phyloP scores from a whole-genome alignment of 2,113 vertebrate genomes.

The Paradoxurus hermaphroditus region DNA sequence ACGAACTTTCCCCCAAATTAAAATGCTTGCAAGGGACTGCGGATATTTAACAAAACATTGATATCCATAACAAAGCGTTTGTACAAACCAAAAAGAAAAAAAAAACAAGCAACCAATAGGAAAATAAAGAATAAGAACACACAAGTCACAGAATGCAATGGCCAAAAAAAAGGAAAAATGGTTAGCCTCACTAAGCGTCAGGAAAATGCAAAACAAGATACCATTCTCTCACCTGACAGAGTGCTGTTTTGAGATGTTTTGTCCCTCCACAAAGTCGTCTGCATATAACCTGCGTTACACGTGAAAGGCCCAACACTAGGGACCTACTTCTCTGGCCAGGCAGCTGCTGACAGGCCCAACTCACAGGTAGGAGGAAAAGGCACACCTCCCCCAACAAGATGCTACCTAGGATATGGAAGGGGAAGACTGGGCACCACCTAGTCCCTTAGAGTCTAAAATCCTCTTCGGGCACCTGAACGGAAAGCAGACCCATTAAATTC shows the following conservation, averaged over 20 bases:
- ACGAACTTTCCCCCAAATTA: neutral
- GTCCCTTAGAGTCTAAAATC: neutral
- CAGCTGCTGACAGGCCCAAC: neutral
- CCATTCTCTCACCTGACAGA: neutral
- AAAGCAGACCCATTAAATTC: neutral
- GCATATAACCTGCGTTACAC: neutral
- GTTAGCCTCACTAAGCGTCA: neutral
- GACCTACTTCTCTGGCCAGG: neutral
- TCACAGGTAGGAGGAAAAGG: neutral
- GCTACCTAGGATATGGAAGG: neutral
- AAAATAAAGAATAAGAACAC: neutral
- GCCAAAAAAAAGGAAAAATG: neutral
- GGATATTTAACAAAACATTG: slow-evolving; percentile 4
- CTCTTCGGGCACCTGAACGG: neutral
- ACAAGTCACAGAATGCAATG: neutral
- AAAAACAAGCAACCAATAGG: neutral
- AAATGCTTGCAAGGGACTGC: neutral
- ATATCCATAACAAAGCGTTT: neutral
- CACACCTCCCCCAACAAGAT: too few relatives aligned
- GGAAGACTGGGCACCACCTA: neutral
- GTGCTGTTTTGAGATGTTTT: neutral
- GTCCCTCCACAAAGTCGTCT: neutral
- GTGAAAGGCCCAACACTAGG: neutral
- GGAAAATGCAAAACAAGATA: neutral
- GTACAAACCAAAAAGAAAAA: neutral